phyloP scores from a whole-genome alignment of 2,888 invertebrate genomes.

The Tipula helvola region DNA sequence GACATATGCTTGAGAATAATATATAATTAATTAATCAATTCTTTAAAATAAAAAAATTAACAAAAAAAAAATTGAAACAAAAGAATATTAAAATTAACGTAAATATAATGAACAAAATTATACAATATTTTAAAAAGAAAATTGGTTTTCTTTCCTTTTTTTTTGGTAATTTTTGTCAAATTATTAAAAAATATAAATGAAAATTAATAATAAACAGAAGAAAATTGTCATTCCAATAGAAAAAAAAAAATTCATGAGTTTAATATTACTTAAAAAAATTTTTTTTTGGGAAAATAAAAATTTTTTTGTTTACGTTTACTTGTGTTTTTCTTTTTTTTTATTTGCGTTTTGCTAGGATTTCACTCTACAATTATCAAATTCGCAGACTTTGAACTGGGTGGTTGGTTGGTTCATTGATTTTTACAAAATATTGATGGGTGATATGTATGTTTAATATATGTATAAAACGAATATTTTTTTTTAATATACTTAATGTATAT shows the following conservation, averaged over 20 bases:
- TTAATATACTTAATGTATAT: too few species aligned
- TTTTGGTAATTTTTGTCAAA: not conserved
- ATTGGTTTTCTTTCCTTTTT: not conserved
- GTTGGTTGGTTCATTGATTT: not conserved
- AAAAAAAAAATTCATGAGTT: not conserved
- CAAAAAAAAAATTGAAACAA: not conserved
- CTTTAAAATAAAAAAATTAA: not conserved
- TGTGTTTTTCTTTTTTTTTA: constrained; percentile 1
- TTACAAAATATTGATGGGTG: too few species aligned
- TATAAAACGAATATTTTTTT: not conserved
- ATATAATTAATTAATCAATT: not conserved
- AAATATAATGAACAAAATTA: not conserved
- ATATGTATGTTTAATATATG: not conserved
- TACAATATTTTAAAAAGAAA: not conserved
- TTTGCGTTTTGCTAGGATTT: not conserved
- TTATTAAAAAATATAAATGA: not conserved
- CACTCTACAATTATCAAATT: not conserved
- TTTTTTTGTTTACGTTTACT: not conserved
- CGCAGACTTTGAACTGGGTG: constrained; percentile 9
- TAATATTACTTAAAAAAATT: not conserved
- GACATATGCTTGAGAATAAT: constrained; percentile 8
- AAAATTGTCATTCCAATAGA: not conserved
- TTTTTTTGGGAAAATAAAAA: not conserved
- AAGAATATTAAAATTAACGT: not conserved
- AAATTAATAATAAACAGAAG: not conserved